A percentile compares a stretch with the other conserved stretches of the same genome.
Conservation (phyloP, 2,888 invertebrate genomes). For the Lordiphosa fenestrarum region DNA sequence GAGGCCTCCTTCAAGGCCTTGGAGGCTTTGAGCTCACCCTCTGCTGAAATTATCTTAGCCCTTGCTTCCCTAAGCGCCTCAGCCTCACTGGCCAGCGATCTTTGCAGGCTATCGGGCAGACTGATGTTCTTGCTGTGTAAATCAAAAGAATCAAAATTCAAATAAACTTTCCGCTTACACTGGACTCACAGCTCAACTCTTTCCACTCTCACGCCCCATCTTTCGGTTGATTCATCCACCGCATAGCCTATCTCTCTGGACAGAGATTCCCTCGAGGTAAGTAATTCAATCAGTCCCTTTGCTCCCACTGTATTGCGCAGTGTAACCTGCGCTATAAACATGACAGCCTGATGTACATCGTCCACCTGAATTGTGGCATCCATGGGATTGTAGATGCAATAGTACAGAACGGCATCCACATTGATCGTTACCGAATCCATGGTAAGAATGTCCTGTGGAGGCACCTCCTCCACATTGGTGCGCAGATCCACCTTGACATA, state of each 20-base stretch:
- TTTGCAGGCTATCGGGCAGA: slow-evolving; percentile 57
- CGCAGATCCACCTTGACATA: slow-evolving; percentile 83
- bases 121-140: slow-evolving; percentile 64
- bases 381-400: slow-evolving; percentile 87
- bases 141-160: neutral
- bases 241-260: slow-evolving; percentile 92
- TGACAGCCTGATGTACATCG: slow-evolving; percentile 84
- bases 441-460: slow-evolving; percentile 86
- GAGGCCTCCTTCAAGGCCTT: slow-evolving; percentile 67
- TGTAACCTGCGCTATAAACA: slow-evolving; percentile 90
- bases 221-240: slow-evolving; percentile 91
- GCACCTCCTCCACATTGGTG: slow-evolving; percentile 83
- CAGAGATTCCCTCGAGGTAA: slow-evolving; percentile 94
- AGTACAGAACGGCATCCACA: slow-evolving; percentile 93
- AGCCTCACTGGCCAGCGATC: slow-evolving; percentile 72
- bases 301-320: slow-evolving; percentile 95
- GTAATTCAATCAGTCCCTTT: slow-evolving; percentile 91
- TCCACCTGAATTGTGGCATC: slow-evolving; percentile 87
- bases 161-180: neutral
- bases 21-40: slow-evolving; percentile 69
- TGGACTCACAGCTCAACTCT: slow-evolving; percentile 90
- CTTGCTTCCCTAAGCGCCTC: slow-evolving; percentile 71
- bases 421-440: slow-evolving; percentile 95
- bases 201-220: slow-evolving; percentile 95
- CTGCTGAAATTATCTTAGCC: slow-evolving; percentile 73